Percentiles rank a stretch among this genome's conserved stretches.
Conservation (phyloP, 1,140 invertebrate genomes). For the Eriosoma lanigerum region DNA sequence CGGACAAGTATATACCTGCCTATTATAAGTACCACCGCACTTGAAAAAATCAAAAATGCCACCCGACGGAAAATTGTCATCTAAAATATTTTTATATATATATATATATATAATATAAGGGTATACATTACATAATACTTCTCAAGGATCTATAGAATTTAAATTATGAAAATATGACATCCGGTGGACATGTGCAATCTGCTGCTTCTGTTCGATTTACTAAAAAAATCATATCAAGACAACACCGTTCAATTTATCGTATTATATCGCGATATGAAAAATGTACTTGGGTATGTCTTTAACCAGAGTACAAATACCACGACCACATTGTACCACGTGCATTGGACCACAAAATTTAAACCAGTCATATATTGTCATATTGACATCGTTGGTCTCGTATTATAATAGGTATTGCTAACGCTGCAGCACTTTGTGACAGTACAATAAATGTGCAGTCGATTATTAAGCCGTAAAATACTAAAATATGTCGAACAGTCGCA, state of each 20-base stretch:
- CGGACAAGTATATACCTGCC: neutral
- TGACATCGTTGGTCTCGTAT: constrained; percentile 14
- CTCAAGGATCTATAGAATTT: constrained; percentile 8
- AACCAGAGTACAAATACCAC: neutral
- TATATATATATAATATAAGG: neutral
- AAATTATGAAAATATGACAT: constrained; percentile 40
- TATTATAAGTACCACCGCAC: no score
- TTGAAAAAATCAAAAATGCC: neutral
- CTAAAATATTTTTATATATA: no score
- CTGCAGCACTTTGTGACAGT: no score
- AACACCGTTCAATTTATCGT: neutral
- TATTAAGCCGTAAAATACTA: no score
- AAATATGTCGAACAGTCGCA: no score
- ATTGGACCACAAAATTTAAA: constrained; percentile 1
- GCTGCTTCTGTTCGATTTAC: neutral
- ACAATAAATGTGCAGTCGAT: no score
- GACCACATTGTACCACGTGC: neutral
- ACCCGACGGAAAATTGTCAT: neutral
- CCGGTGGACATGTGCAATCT: constrained; percentile 29
- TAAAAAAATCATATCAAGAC: constrained; percentile 6
- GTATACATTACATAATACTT: constrained; percentile 15
- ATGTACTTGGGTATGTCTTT: no score
- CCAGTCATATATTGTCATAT: constrained; percentile 3
- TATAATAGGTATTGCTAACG: neutral
- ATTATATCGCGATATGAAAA: neutral